Percentiles rank a stretch among this genome's conserved stretches.
Evolutionary conservation across 2,113 vertebrate genomes (phyloP).

Genomic region (Clupea harengus): DNA sequence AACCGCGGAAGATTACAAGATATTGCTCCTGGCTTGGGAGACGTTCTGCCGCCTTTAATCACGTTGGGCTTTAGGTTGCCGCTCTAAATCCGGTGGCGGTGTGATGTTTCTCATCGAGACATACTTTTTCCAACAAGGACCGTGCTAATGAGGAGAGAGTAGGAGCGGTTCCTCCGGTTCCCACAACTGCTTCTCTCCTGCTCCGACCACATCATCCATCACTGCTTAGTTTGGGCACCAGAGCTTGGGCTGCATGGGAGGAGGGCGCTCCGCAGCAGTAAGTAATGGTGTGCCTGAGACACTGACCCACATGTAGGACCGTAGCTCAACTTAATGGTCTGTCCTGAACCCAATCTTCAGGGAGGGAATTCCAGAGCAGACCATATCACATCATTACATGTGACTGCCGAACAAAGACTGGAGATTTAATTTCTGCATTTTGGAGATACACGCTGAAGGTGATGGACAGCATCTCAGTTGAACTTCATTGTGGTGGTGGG

Average conservation of each 20-base stretch:
- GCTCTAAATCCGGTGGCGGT: neutral
- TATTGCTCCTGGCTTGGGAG: neutral
- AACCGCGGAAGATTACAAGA: constrained; percentile 5
- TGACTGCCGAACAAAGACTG: neutral
- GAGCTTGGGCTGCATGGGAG: neutral
- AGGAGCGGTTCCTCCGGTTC: neutral
- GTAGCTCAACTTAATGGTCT: neutral
- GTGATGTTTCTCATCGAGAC: neutral
- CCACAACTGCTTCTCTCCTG: neutral
- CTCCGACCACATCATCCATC: neutral
- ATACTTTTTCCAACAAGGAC: neutral
- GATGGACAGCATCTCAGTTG: neutral
- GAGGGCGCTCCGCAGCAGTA: neutral
- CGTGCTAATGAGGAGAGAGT: neutral
- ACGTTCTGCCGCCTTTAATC: neutral
- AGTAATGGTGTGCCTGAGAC: neutral
- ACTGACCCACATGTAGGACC: neutral
- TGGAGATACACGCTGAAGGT: neutral
- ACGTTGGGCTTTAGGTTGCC: neutral
- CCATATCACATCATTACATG: neutral
- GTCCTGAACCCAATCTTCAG: neutral
- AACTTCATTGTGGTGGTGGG: neutral
- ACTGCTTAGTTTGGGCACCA: neutral
- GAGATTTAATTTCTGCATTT: neutral
- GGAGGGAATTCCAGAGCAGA: neutral